Evolutionary conservation across 2,113 vertebrate species (phyloP).

Genomic region (Glaucidium brasilianum): DNA sequence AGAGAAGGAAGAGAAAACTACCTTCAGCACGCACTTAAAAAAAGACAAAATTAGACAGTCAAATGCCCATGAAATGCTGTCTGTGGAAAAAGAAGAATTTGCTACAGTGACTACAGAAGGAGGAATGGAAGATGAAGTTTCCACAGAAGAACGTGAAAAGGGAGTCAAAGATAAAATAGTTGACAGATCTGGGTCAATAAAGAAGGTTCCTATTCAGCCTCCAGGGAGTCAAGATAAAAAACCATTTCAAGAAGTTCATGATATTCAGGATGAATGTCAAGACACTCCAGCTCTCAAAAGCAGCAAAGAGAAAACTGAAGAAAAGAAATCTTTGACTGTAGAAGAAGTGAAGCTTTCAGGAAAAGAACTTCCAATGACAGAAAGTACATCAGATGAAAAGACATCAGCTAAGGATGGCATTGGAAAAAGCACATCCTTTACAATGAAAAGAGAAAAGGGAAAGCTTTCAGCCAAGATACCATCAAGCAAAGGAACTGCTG

Average conservation of each 20-base stretch:
- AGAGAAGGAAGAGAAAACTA: neutral
- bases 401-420: conserved; percentile 49
- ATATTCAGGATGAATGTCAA: neutral
- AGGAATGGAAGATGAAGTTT: neutral
- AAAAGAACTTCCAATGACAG: conserved; percentile 9
- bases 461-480: conserved; percentile 59
- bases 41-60: neutral
- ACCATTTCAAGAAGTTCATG: neutral
- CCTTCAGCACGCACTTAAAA: neutral
- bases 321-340: conserved; percentile 66
- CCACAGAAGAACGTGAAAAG: neutral
- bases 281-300: neutral
- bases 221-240: neutral
- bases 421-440: neutral
- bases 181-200: neutral
- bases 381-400: conserved; percentile 45
- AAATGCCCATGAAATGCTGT: neutral
- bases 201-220: neutral
- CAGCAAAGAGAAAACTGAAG: neutral
- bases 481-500: neutral
- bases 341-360: conserved; percentile 41
- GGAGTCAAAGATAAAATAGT: neutral
- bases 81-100: neutral
- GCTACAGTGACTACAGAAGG: neutral
- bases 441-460: conserved; percentile 58